Evolutionary conservation across 2,888 invertebrate species (phyloP), one percentile per base, ranked within the genome.

Genomic region (Cataglyphis cursor): DNA sequence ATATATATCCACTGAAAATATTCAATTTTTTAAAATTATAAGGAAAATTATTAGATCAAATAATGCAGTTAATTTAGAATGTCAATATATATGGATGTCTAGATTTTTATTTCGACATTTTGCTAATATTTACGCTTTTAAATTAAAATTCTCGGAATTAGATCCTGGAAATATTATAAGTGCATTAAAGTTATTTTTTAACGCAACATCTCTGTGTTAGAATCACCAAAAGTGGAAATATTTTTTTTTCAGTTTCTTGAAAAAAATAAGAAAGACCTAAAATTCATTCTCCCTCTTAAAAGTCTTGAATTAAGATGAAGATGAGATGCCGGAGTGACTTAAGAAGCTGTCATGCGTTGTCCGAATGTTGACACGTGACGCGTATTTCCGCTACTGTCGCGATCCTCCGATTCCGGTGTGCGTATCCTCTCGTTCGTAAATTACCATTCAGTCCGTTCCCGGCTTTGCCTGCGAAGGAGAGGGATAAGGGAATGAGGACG

Each of bases 321-420:
- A 44, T n/a, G 9, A 73, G 2, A 38, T 28, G 18, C 12, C 3
- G 6, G 31, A n/a, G 21, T 28, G 9, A 15, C 0, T 48, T 64
- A 21, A 75, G 18, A 6, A 64, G 18, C 21, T n/a, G 15, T 76
- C 5, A 28, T 3, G 44, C n/a, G 15, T 5, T 38, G 8, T 3
- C 35, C 48, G 15, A 64, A 31, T 18, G 21, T 35, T 21, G 38
- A 64, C 38, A 31, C 15, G n/a, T 9, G 15, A 75, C n/a, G 57
- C 15, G 31, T 31, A 57, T 70, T 76, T 38, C n/a, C 65, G 21
- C 3, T 38, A 35, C 48, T 9, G 24, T 59, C 31, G 70, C 70
- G 18, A 57, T 70, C 44, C 70, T 31, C 28, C 57, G 57, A 80
- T 80, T 70, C 31, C 72, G 70, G 44, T 76, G 41, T 18, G 48